Conservation (phyloP, 2,113 vertebrate genomes). For the Procavia capensis region DNA sequence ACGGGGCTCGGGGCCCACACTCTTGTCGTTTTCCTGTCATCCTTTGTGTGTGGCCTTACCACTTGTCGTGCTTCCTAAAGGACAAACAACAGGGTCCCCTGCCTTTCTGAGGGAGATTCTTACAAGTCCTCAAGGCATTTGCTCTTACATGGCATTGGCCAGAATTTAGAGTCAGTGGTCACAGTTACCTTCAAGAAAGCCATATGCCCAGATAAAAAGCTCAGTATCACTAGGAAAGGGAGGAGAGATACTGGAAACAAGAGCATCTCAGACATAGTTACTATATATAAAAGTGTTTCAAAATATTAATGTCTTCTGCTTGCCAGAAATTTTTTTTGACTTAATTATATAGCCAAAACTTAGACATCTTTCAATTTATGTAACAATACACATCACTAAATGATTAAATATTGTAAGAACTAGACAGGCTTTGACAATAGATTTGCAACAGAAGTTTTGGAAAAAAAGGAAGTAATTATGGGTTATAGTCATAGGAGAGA, state of each 20-base stretch:
- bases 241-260: neutral
- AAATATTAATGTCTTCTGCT: neutral
- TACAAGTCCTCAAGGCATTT: neutral
- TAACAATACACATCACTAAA: neutral
- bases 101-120: neutral
- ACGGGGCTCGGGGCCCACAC: neutral
- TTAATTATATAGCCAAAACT: neutral
- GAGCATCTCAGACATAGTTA: neutral
- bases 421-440: neutral
- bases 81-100: neutral
- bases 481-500: neutral
- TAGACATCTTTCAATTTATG: neutral
- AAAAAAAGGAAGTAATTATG: constrained; percentile 14
- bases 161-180: neutral
- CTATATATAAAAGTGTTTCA: neutral
- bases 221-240: neutral
- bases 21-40: neutral
- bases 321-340: neutral
- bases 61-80: neutral
- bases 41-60: neutral
- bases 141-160: neutral
- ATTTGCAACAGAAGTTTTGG: neutral
- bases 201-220: neutral
- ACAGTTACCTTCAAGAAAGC: neutral
- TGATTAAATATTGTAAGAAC: constrained; percentile 14